A percentile compares a stretch with the other conserved stretches of the same genome.
Conservation (phyloP, 2,888 invertebrate genomes). For the Anodontia alba region DNA sequence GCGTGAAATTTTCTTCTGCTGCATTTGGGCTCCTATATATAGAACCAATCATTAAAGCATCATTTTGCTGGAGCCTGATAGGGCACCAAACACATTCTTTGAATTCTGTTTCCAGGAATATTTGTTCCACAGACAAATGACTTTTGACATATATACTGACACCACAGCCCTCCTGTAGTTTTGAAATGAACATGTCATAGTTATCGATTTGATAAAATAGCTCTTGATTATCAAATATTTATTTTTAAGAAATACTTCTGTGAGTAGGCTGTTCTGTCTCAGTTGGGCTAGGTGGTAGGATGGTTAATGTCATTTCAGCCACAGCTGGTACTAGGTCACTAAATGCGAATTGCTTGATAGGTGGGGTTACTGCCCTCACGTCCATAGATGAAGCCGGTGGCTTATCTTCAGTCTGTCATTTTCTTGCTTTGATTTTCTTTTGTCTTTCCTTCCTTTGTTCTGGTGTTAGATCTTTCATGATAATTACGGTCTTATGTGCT, state of each 20-base stretch:
- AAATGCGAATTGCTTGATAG: neutral
- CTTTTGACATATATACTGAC: neutral
- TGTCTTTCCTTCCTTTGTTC: too few species aligned
- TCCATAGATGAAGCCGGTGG: neutral
- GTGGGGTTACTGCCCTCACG: neutral
- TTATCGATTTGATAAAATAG: neutral
- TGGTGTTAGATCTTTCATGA: too few species aligned
- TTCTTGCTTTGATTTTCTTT: neutral
- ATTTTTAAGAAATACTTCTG: constrained; percentile 3
- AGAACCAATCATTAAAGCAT: neutral
- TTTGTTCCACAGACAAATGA: neutral
- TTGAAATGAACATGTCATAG: neutral
- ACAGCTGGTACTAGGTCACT: neutral
- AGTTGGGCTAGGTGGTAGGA: too few species aligned
- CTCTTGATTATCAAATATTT: neutral
- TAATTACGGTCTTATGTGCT: too few species aligned
- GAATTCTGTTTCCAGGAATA: neutral
- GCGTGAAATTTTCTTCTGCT: neutral
- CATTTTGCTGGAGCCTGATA: neutral
- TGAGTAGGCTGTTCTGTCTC: neutral
- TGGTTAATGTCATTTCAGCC: too few species aligned
- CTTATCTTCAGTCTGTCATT: neutral
- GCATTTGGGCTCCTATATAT: constrained; percentile 13
- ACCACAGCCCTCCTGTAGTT: neutral
- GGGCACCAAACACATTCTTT: neutral